Evolutionary conservation across 2,888 invertebrate species (phyloP).

Genomic region (Idaea biselata): DNA sequence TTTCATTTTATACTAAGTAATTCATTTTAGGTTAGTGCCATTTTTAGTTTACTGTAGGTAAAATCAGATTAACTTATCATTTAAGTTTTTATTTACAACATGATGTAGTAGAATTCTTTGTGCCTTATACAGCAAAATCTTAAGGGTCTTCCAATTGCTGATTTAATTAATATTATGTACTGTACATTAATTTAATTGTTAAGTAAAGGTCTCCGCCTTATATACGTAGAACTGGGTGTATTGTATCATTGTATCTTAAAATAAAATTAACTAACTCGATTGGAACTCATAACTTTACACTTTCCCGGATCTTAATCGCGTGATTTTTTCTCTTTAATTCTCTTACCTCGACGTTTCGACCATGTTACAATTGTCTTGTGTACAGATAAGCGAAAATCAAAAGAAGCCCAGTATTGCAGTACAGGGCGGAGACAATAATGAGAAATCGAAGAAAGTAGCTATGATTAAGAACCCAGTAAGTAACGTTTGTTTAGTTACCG

Average conservation of each 20-base stretch:
- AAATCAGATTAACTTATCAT: not conserved
- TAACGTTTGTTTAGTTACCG: slow-evolving; percentile 53
- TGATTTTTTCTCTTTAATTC: too few species aligned
- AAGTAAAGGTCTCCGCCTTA: not conserved
- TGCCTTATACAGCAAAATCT: slow-evolving; percentile 78
- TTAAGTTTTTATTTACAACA: not conserved
- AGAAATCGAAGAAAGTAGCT: slow-evolving; percentile 20
- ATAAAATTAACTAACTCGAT: too few species aligned
- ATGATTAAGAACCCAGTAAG: slow-evolving; percentile 34
- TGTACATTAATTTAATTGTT: not conserved
- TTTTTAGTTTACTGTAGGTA: slow-evolving; percentile 38
- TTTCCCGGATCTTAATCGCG: too few species aligned
- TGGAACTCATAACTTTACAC: too few species aligned
- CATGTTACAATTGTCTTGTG: too few species aligned
- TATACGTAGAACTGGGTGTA: too few species aligned
- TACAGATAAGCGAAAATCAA: too few species aligned
- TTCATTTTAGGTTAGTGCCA: slow-evolving; percentile 51
- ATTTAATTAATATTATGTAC: not conserved
- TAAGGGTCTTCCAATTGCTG: slow-evolving; percentile 60
- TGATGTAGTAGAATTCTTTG: slow-evolving; percentile 45
- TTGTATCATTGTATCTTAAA: too few species aligned
- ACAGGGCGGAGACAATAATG: not conserved
- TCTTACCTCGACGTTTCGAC: too few species aligned
- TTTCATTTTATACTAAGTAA: slow-evolving; percentile 31
- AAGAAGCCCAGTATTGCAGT: too few species aligned